phyloP scores from a whole-genome alignment of 1,140 invertebrate species.

The Leptestheria dahalacensis region DNA sequence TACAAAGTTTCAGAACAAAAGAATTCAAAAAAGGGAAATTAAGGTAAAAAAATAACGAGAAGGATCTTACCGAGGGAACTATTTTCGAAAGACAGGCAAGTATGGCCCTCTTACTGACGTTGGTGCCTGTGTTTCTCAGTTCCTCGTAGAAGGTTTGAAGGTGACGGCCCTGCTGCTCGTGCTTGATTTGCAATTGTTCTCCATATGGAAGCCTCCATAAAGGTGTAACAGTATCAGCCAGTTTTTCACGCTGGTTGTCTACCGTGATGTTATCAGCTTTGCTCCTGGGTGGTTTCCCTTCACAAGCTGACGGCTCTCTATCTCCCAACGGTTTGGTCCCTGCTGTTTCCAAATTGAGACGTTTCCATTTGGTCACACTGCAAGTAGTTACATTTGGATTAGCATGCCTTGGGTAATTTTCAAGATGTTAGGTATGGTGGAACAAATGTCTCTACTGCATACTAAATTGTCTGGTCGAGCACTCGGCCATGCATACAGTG shows the following conservation, averaged over 20 bases:
- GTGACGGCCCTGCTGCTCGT: not conserved
- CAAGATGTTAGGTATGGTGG: no score
- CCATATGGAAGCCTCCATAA: slow-evolving; percentile 2
- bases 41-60: no score
- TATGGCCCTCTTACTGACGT: not conserved
- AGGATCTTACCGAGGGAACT: slow-evolving; percentile 20
- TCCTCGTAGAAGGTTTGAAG: slow-evolving; percentile 3
- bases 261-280: not conserved
- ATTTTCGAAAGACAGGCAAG: slow-evolving; percentile 18
- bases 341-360: no score
- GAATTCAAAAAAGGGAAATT: no score
- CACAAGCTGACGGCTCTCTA: not conserved
- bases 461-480: no score
- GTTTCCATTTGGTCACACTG: not conserved
- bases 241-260: not conserved
- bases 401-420: no score
- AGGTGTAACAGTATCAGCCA: slow-evolving; percentile 12
- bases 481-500: no score
- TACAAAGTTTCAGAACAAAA: no score
- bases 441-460: no score
- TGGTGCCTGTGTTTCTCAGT: not conserved
- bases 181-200: slow-evolving; percentile 7
- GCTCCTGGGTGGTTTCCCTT: not conserved
- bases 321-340: no score
- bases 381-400: no score